Evolutionary conservation across 2,113 vertebrate species (phyloP).

Genomic region (Lepus europaeus): DNA sequence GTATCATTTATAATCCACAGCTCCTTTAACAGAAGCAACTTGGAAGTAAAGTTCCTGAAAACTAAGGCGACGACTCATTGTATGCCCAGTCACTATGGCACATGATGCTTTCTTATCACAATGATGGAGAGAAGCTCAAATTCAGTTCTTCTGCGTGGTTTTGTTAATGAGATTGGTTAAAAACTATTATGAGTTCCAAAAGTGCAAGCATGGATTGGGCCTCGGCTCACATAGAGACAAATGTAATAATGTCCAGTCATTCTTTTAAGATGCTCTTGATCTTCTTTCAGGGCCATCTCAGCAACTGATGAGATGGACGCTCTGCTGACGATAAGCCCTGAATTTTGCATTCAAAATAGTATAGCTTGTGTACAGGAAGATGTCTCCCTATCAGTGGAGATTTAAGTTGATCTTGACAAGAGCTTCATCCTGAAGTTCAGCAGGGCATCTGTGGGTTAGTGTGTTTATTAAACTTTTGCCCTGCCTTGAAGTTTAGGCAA

Average conservation of each 20-base stretch:
- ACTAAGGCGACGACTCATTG: constrained; percentile 10
- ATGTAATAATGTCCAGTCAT: not conserved
- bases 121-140: constrained; percentile 7
- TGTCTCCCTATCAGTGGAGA: not conserved
- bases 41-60: constrained; percentile 61
- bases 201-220: not conserved
- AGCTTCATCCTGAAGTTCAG: not conserved
- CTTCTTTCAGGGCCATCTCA: not conserved
- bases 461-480: not conserved
- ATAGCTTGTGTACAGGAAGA: not conserved
- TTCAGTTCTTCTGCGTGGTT: constrained; percentile 33
- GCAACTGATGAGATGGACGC: not conserved
- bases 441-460: not conserved
- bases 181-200: not conserved
- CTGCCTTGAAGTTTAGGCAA: constrained; percentile 9
- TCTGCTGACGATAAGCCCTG: not conserved
- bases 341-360: constrained; percentile 23
- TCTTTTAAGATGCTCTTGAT: constrained; percentile 2
- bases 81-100: not conserved
- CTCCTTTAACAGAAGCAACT: constrained; percentile 28
- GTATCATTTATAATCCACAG: constrained; percentile 78
- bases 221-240: constrained; percentile 12
- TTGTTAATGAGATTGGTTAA: constrained; percentile 30
- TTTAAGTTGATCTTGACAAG: constrained; percentile 18
- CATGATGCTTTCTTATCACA: not conserved